These are phyloP conservation scores for Nomada hirtipes DNA, from an alignment of 2,888 invertebrate genomes.

Conservation along the genomic window DNA sequence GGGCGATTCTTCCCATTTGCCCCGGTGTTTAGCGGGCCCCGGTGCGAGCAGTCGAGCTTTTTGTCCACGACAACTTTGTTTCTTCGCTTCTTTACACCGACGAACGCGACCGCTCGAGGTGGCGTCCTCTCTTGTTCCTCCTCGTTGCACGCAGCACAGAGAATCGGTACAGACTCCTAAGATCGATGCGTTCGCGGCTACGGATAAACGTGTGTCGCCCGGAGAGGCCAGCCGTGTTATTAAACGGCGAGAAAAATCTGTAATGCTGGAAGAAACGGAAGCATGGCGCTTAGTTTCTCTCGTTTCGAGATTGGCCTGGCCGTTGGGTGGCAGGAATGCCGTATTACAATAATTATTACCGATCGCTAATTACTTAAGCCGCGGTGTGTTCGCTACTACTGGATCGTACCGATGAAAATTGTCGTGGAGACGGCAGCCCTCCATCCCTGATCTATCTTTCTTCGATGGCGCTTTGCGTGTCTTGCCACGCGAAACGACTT, in stretches of 20 bases:
- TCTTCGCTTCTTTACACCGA: conserved; percentile 22
- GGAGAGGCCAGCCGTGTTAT: conserved; percentile 18
- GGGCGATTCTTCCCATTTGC: conserved; percentile 65
- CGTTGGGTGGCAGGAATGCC: conserved; percentile 3
- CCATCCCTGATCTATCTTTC: background rate
- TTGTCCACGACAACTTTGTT: conserved; percentile 43
- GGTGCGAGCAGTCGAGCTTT: conserved; percentile 45
- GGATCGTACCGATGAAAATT: conserved; percentile 3
- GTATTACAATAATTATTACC: conserved; percentile 40
- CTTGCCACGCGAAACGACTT: background rate
- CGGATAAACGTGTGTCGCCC: conserved; percentile 16
- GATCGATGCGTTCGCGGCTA: conserved; percentile 40
- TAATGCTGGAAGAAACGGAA: conserved; percentile 29
- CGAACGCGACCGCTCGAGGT: conserved; percentile 7
- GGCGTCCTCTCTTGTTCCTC: background rate
- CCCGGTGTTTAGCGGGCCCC: conserved; percentile 50
- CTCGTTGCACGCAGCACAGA: conserved; percentile 5
- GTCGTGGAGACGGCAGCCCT: background rate
- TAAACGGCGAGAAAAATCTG: conserved; percentile 27
- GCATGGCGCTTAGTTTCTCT: background rate
- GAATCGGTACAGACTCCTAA: conserved; percentile 18
- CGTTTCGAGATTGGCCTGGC: background rate
- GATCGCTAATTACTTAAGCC: conserved; percentile 22
- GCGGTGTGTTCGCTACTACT: background rate
- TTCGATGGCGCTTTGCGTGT: background rate